Evolutionary conservation across 1,140 invertebrate genomes (phyloP), one percentile per base, ranked within the genome.

Genomic region (Notospermus geniculatus): DNA sequence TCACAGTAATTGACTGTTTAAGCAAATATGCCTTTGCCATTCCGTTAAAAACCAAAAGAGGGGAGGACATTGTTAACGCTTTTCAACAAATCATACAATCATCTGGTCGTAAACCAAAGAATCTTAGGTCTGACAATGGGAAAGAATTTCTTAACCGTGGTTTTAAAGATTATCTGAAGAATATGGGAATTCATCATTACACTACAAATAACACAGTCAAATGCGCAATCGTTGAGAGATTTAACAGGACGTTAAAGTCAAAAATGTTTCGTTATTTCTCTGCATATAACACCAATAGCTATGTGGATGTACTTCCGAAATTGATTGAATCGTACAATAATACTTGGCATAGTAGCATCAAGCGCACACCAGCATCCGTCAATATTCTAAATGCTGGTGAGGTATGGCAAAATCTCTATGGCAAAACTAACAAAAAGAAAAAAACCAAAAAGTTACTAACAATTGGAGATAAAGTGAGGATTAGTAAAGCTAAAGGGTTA

Each of bases 211-310:
- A 50, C n/a, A 5, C 9, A 7, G 46, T 50, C 4, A 50, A 50
- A n/a, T 50, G 46, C n/a, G 46, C 46, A 23, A 23, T 50, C 4
- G n/a, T 50, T 5, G 46, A 50, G n/a, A 50, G 46, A 50, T 50
- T 19, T 19, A 50, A 23, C n/a, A 19, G 46, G n/a, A 50, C 46
- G 9, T n/a, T 50, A 7, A 50, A 50, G n/a, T 7, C 46, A n/a
- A 23, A 50, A n/a, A n/a, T 50, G 5, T 50, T 9, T n/a, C n/a
- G 25, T 19, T 23, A 23, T 9, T n/a, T 50, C n/a, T 50, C 46
- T 5, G 19, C n/a, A 9, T 7, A 27, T 9, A 50, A 50, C 25
- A 23, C 46, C 4, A 4, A 50, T n/a, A 50, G n/a, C 4, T 50
- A 50, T 50, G 25, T 50, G 4, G 46, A 50, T 50, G 9, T 50